Percentiles rank a stretch among this genome's conserved stretches.
Conservation (phyloP, 1,140 invertebrate genomes). For the Heterodera carotae region DNA sequence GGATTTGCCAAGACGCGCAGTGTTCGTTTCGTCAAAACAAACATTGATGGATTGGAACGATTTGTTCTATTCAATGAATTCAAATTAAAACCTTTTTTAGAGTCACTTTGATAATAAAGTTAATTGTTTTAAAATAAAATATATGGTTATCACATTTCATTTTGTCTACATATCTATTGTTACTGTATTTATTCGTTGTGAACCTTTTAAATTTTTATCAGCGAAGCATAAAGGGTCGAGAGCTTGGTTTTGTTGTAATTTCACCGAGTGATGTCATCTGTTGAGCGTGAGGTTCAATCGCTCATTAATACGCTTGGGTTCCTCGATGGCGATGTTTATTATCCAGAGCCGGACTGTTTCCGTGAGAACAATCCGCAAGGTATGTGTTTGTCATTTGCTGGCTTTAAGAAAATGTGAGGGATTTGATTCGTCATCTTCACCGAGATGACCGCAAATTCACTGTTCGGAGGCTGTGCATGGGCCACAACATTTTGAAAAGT, state of each 20-base stretch:
- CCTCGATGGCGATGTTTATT: slow-evolving; percentile 46
- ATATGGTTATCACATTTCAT: not conserved
- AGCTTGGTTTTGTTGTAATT: slow-evolving; percentile 1
- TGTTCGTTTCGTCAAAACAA: slow-evolving; percentile 13
- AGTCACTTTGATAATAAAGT: not conserved
- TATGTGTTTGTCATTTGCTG: slow-evolving; percentile 8
- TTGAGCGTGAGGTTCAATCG: slow-evolving; percentile 37
- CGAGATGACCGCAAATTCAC: slow-evolving; percentile 32
- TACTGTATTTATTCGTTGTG: not conserved
- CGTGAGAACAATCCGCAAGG: slow-evolving; percentile 29
- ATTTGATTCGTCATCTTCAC: slow-evolving; percentile 44
- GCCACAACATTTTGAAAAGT: slow-evolving; percentile 47
- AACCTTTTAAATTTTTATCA: not conserved
- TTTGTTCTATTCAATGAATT: slow-evolving; percentile 22
- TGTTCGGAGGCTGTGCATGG: slow-evolving; percentile 36
- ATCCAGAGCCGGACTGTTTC: slow-evolving; percentile 44
- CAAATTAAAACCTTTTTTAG: slow-evolving; percentile 5
- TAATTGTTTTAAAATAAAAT: not conserved
- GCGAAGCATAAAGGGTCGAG: too few relatives aligned
- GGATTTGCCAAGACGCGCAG: not conserved
- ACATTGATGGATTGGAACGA: slow-evolving; percentile 21
- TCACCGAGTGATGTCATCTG: slow-evolving; percentile 4
- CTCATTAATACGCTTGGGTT: slow-evolving; percentile 45
- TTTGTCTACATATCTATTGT: not conserved
- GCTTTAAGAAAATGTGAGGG: slow-evolving; percentile 43